Base-by-base conservation (phyloP, 2,113 vertebrate species). In the Oncorhynchus masou region DNA sequence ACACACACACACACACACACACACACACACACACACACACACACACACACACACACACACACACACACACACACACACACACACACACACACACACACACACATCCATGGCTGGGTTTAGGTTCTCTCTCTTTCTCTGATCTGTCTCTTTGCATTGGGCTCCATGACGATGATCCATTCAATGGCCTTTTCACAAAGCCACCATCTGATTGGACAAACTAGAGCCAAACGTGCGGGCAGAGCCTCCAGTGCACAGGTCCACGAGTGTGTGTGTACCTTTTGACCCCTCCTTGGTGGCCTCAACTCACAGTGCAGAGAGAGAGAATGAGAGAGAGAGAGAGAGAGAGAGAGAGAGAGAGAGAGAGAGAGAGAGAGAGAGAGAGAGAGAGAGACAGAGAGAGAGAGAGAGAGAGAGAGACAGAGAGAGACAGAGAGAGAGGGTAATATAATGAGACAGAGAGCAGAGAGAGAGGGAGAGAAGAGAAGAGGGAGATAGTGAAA, bases 131-230 rank as follows among this genome's bases (percentile, higher is more conserved):
- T 91, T 92, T 92, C 87, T 91, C 85, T 74, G 78, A 78, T 88
- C 91, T 90, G 91, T 92, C 91, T 85, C 84, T 82, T 89, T 88
- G 80, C 84, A 90, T 92, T 86, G 80, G 84, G 74, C 77, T 87
- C 86, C 90, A 90, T 89, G 90, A 91, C 85, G 77, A 84, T 86
- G 84, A 92, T 89, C 79, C 84, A 86, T 88, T 92, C 89, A 84
- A 85, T 54, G 81, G 31, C 71, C 71, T 85, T 89, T 78, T 89
- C 78, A 91, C 88, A 89, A 79, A 85, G 66, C 62, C 24, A n/a
- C 20, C 25, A 45, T 62, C n/a, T 45, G 57, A 89, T 79, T 80
- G 78, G 76, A 77, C 76, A 88, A 85, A 81, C 79, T 80, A 78
- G 83, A 83, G 74, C 76, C 65, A 87, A 85, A 82, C 78, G 80